These are phyloP conservation scores for Bombus waltoni DNA, from an alignment of 1,140 invertebrate species.

Conservation along the genomic window DNA sequence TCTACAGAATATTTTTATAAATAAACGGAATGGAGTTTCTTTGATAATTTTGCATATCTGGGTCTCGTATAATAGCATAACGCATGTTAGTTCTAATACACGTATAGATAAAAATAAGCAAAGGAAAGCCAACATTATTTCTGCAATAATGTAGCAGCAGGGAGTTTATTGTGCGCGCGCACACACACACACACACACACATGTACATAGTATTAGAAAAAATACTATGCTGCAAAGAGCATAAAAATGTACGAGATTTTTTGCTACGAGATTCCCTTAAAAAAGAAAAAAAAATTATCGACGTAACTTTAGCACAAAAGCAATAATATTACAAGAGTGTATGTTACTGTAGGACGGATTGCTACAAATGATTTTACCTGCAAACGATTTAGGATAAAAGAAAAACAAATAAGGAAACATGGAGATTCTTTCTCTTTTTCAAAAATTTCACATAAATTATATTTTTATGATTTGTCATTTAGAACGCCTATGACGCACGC, in stretches of 20 bases:
- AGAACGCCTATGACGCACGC: not conserved
- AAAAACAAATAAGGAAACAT: not conserved
- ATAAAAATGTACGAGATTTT: not conserved
- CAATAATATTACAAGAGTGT: conserved; percentile 17
- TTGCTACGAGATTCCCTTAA: not conserved
- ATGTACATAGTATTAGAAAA: not conserved
- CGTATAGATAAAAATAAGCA: not conserved
- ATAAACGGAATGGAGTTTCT: not conserved
- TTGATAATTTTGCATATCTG: conserved; percentile 9
- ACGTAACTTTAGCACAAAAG: conserved; percentile 27
- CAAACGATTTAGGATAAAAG: not conserved
- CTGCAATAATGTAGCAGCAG: not conserved
- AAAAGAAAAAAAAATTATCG: not conserved
- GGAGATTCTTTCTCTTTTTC: not conserved
- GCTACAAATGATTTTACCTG: not conserved
- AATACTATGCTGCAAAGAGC: not conserved
- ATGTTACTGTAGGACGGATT: conserved; percentile 4
- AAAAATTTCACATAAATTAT: conserved; percentile 5
- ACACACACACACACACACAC: not conserved
- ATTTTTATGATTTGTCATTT: conserved; percentile 22
- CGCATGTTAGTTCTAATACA: not conserved
- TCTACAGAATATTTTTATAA: conserved; percentile 38
- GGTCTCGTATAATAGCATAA: not conserved
- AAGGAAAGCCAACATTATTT: not conserved
- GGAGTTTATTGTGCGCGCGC: not conserved